Base-by-base conservation (phyloP, 1,140 invertebrate species). In the Diabrotica virgifera region DNA sequence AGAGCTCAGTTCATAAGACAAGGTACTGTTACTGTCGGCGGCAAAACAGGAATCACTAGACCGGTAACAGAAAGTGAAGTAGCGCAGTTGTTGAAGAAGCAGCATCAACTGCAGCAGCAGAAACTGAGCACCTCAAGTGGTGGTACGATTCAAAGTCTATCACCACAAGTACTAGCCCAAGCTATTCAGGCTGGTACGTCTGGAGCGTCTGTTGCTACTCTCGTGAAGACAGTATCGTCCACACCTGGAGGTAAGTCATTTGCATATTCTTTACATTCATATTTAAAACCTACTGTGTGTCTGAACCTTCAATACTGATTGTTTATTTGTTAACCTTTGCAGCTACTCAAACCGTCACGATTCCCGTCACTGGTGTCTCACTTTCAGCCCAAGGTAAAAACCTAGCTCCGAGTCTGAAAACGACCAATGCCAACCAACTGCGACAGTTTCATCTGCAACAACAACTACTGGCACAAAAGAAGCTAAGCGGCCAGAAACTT, bases 51-150 rank as follows among this genome's bases (percentile, higher is more conserved):
- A 35, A 81, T 79, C 59, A 82, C 79, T 65, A 83, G 82, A 58
- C 83, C 85, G 11, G 83, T 89, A 3, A 84, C 88, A 0, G 87
- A 90, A 13, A 82, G 84, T 14, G 90, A 92, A 74, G 86, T 92
- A 82, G 84, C 86, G 8, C 85, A 88, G 8, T 65, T 92, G 12
- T 76, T 92, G 0, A 90, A 91, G 68, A 81, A 86, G 12, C 88
- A 90, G 65, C 82, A 86, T 13, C 84, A 84, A 36, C 71, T 85
- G 51, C 81, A 85, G 55, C 82, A 85, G 37, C 84, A 87, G 63
- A 82, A 84, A 68, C 75, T 81, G 10, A 77, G 79, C 0, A 72
- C 79, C 12, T 71, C 72, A 65, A 71, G 66, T 55, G 67, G 67
- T 46, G 67, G 70, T 53, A 76, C 74, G 7, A 76, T 80, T 55